Evolutionary conservation across 2,113 vertebrate species (phyloP).

Genomic region (Globicephala melas): DNA sequence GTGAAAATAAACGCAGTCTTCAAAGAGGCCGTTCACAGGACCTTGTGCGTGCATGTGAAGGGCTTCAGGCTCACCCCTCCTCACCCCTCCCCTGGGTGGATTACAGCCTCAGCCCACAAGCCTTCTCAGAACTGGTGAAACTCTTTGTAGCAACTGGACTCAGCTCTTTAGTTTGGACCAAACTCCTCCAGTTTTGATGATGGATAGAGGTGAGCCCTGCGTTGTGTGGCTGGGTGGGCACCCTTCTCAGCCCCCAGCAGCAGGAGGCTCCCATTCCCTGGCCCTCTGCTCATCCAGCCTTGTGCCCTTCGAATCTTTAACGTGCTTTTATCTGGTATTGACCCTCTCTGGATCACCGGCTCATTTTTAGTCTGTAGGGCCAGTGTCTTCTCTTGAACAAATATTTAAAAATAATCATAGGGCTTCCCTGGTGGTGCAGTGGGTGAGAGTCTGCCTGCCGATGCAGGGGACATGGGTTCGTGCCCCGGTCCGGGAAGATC

Average conservation of each 20-base stretch:
- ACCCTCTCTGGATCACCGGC: neutral
- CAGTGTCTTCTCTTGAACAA: neutral
- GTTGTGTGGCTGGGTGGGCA: neutral
- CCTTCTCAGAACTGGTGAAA: neutral
- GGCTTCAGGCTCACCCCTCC: neutral
- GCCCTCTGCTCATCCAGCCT: neutral
- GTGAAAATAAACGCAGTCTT: rapidly evolving
- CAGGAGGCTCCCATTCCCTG: too few relatives aligned
- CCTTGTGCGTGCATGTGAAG: rapidly evolving
- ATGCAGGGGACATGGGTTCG: too few relatives aligned
- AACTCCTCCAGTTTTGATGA: neutral
- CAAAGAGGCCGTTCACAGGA: rapidly evolving
- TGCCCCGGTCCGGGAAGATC: too few relatives aligned
- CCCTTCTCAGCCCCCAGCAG: neutral
- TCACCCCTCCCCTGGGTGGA: neutral
- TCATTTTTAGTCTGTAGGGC: neutral
- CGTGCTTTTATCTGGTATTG: neutral
- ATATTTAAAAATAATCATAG: neutral
- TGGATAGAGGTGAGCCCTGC: neutral
- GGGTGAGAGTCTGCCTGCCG: too few relatives aligned
- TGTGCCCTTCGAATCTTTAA: neutral
- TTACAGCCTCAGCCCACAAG: neutral
- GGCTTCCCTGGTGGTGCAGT: too few relatives aligned
- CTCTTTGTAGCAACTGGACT: neutral
- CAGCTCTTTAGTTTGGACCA: neutral